Evolutionary conservation across 30 jellyfish, hydroid and myxozoan species (phyloP), one percentile per base, ranked within the genome.

Genomic region (Aurelia aurita): DNA sequence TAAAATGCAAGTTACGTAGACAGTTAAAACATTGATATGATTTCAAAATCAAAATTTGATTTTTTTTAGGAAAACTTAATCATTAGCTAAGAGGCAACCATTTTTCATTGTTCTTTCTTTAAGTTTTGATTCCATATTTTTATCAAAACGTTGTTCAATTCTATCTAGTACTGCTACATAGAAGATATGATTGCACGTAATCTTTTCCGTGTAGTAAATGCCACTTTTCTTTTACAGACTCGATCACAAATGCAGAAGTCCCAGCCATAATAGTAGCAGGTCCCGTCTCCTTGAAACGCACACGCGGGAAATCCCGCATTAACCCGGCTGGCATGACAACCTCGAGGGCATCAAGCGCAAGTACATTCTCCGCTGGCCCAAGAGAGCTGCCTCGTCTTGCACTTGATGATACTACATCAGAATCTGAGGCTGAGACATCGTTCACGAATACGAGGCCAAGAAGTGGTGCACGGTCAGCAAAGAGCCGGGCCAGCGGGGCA

Each of bases 371-470:
- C 12, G 16, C 23, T 12, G 28, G 74, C 26, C 75, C 75, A 23
- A 55, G 91, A 53, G 91, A 81, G 18, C 55, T 68, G 43, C 91
- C 91, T 49, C 91, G 91, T 57, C 91, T 81, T 8, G 91, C 91
- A 15, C 85, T 81, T 16, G 91, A 81, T 32, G 91, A 81, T 15
- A 22, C 91, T 0, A 53, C 91, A 16, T 81, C 91, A 2, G 91
- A 70, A 22, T 67, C 84, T 15, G 91, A 81, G 44, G 85, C 79
- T 14, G 91, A 81, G 62, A 81, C 91, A 29, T 81, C 91, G 72
- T 81, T 81, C 63, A 22, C 85, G 45, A 77, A 51, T 13, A 34
- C 79, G 15, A 22, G 29, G 12, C 73, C 72, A 27, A 35, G 89
- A 35, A 59, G 65, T n/a, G 65, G 89, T 15, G 51, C 80, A 18